Percentiles rank a stretch among this genome's conserved stretches.
phyloP scores from a whole-genome alignment of 2,888 invertebrate species.

The Drosophila austrosaltans region DNA sequence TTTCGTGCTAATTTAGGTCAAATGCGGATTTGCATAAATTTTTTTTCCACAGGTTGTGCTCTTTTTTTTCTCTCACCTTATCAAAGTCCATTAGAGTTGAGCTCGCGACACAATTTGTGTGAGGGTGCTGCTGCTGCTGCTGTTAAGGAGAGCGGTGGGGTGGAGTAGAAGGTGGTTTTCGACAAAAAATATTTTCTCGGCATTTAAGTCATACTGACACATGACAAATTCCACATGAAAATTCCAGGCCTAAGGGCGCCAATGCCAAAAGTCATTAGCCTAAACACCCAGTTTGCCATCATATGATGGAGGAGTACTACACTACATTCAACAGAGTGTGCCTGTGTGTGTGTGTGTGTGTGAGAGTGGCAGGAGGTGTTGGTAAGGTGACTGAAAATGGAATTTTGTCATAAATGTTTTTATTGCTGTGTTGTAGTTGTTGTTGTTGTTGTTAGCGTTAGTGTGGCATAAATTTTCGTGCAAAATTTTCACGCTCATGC shows the following conservation, averaged over 20 bases:
- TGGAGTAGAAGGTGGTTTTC: neutral
- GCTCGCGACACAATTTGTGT: slow-evolving; percentile 57
- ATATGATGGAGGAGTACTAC: slow-evolving; percentile 23
- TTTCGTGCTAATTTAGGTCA: slow-evolving; percentile 81
- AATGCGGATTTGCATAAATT: slow-evolving; percentile 79
- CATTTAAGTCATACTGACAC: slow-evolving; percentile 79
- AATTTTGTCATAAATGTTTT: slow-evolving; percentile 76
- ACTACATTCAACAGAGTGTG: neutral
- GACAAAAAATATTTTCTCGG: slow-evolving; percentile 69
- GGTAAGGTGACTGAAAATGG: slow-evolving; percentile 66
- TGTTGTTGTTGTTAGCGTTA: slow-evolving; percentile 50
- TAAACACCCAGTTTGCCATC: slow-evolving; percentile 65
- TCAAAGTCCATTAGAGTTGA: slow-evolving; percentile 74
- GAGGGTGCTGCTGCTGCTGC: slow-evolving; percentile 15
- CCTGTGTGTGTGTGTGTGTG: too few species aligned
- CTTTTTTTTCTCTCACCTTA: slow-evolving; percentile 59
- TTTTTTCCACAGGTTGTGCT: slow-evolving; percentile 40
- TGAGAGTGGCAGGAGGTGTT: neutral
- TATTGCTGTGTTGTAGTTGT: slow-evolving; percentile 17
- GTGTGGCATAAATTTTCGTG: slow-evolving; percentile 71
- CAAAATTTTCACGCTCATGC: slow-evolving; percentile 74
- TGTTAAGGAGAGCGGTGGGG: neutral
- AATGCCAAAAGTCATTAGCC: slow-evolving; percentile 75
- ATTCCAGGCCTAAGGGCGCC: slow-evolving; percentile 42
- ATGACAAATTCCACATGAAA: slow-evolving; percentile 76